Base-by-base conservation (phyloP, 1,140 invertebrate species). In the Ceratosolen fusciceps region DNA sequence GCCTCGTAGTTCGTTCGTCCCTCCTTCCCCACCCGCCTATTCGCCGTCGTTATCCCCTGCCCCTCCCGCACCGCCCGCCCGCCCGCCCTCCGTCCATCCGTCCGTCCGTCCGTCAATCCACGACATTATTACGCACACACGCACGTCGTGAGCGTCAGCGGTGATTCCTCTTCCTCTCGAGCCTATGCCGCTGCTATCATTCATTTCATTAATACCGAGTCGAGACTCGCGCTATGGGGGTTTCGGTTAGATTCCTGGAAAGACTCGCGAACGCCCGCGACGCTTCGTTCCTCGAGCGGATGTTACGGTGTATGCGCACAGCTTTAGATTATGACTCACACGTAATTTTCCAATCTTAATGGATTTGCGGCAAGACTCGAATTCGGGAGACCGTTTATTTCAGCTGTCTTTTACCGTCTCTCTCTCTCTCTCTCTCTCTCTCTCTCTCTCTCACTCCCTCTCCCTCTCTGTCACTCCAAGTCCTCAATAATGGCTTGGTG, bases 11-110 rank as follows among this genome's bases (percentile, higher is more conserved):
- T 77, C 67, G 68, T 74, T 29, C 74, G 82, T 85, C 84, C 80
- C 83, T 85, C 84, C 80, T 83, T 86, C 84, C 85, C 39, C 39
- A 12, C 12, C 12, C 39, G 39, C 12, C 39, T 43, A 12, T 43
- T 12, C 39, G 39, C 12, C n/a, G n/a, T n/a, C n/a, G n/a, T n/a
- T n/a, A n/a, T n/a, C n/a, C n/a, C n/a, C n/a, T n/a, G n/a, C n/a
- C n/a, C n/a, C n/a, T n/a, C n/a, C 84, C 80, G 84, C 85, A n/a
- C 85, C 84, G 80, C 82, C 82, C 83, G 82, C 71, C 82, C 67
- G 7, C 24, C 52, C 14, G 7, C 1, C 24, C 0, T 26, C 24
- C n/a, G n/a, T 26, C 9, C 60, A 26, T 19, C 58, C 77, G 72
- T 75, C 74, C 71, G 68, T 74, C 54, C 77, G 82, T 86, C 84